These are phyloP conservation scores for Amphimallon solstitiale DNA, from an alignment of 2,888 invertebrate species.

Conservation along the genomic window DNA sequence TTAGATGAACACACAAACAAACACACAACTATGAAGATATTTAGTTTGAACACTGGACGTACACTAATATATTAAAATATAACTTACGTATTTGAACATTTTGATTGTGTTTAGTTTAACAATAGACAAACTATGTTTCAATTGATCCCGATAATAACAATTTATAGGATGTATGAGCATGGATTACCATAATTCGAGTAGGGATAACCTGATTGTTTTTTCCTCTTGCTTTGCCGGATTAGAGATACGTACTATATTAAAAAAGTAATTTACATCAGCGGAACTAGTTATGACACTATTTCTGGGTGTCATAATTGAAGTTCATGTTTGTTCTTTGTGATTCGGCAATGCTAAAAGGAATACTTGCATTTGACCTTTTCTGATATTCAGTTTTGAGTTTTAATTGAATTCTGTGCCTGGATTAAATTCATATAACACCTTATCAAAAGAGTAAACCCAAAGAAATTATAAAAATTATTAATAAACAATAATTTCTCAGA, in stretches of 20 bases:
- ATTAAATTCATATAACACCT: too few relatives aligned
- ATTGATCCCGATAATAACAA: constrained; percentile 10
- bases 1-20: too few relatives aligned
- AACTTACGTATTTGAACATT: constrained; percentile 47
- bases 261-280: constrained; percentile 25
- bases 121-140: constrained; percentile 33
- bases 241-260: too few relatives aligned
- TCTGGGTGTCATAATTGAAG: constrained; percentile 1
- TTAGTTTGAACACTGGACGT: too few relatives aligned
- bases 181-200: constrained; percentile 13
- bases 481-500: too few relatives aligned
- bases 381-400: too few relatives aligned
- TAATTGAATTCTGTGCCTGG: too few relatives aligned
- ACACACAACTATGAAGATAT: too few relatives aligned
- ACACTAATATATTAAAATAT: not conserved
- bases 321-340: not conserved
- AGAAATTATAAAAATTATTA: too few relatives aligned
- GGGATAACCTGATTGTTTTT: constrained; percentile 26
- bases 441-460: too few relatives aligned
- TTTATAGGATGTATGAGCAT: constrained; percentile 18
- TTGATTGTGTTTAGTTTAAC: constrained; percentile 37
- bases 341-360: not conserved
- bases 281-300: constrained; percentile 21
- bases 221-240: not conserved
- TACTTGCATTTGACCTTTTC: too few relatives aligned